Evolutionary conservation across 1,140 invertebrate genomes (phyloP), one percentile per base, ranked within the genome.

Genomic region (Carcinoscorpius rotundicauda): DNA sequence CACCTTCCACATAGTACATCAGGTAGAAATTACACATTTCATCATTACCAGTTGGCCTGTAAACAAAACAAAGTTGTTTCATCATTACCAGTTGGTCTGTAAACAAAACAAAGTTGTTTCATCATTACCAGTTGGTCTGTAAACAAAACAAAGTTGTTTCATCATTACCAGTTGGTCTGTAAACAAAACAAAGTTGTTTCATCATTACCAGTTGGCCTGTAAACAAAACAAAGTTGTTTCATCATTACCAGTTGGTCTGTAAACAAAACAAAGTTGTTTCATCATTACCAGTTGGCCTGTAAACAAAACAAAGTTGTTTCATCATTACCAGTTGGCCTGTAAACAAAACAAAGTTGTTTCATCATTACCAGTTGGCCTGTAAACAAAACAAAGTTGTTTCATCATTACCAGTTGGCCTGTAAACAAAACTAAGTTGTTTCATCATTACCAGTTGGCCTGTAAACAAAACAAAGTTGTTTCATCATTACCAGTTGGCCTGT

Each of bases 11-110:
- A 79, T 93, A 99, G 78, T 97, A 98, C 93, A 99, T 97, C 29
- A 99, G 77, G 78, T 99, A 99, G 77, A 98, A 98, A 78, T 99
- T 99, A 80, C 97, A 99, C 97, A 99, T 99, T 80, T 99, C 97
- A 75, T 99, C 93, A 49, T 87, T 82, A 71, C 91, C 91, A n/a
- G 94, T 97, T 6, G 85, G 76, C 1, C 91, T 90, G 76, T 29
- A 58, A 62, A 11, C 29, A 29, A 29, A 29, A 29, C 29, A 29
- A 29, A 29, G 29, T 29, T n/a, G n/a, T 99, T 80, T 99, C 97
- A 75, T 99, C 93, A 49, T 87, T 82, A 71, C 91, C 91, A n/a
- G 94, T 97, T 6, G 85, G 76, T 1, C 91, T 90, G 76, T 29
- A 58, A 62, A 11, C 29, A 29, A 29, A 29, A 29, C 29, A 29